phyloP scores from a whole-genome alignment of 2,888 invertebrate genomes.

The Synanthedon tipuliformis region DNA sequence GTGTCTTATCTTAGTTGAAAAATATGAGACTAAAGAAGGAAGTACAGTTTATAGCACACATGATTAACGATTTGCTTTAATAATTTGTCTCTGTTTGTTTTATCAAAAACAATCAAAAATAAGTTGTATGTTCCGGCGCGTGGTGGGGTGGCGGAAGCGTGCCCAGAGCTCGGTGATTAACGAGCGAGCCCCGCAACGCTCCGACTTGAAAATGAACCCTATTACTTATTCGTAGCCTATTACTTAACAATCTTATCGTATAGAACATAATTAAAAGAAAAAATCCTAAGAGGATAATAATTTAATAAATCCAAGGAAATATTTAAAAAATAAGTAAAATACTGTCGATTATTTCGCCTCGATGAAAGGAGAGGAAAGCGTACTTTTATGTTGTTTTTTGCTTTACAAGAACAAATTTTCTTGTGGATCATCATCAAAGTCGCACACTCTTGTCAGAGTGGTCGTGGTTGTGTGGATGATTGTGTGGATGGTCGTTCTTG shows the following conservation, averaged over 20 bases:
- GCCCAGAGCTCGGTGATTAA: conserved; percentile 50
- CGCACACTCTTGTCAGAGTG: too few relatives aligned
- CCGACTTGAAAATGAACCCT: conserved; percentile 58
- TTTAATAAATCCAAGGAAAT: not conserved
- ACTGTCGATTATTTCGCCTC: too few relatives aligned
- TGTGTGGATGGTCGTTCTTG: too few relatives aligned
- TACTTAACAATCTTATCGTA: conserved; percentile 51
- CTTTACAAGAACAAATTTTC: too few relatives aligned
- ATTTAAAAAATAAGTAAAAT: not conserved
- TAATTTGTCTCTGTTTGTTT: conserved; percentile 59
- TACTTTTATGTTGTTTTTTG: too few relatives aligned
- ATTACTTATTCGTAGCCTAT: conserved; percentile 59
- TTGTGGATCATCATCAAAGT: too few relatives aligned
- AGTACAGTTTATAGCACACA: conserved; percentile 36
- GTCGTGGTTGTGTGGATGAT: too few relatives aligned
- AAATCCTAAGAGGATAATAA: not conserved
- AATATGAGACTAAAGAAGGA: conserved; percentile 16
- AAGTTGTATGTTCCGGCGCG: conserved; percentile 50
- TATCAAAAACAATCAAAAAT: conserved; percentile 67
- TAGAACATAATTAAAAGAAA: conserved; percentile 36
- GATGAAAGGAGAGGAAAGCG: too few relatives aligned
- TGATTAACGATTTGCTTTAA: conserved; percentile 52
- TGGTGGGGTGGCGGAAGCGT: conserved; percentile 38
- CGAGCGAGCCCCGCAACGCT: conserved; percentile 30
- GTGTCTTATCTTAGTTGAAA: conserved; percentile 5